These are phyloP conservation scores for Conomelus anceps DNA, from an alignment of 2,888 invertebrate species.

Conservation along the genomic window DNA sequence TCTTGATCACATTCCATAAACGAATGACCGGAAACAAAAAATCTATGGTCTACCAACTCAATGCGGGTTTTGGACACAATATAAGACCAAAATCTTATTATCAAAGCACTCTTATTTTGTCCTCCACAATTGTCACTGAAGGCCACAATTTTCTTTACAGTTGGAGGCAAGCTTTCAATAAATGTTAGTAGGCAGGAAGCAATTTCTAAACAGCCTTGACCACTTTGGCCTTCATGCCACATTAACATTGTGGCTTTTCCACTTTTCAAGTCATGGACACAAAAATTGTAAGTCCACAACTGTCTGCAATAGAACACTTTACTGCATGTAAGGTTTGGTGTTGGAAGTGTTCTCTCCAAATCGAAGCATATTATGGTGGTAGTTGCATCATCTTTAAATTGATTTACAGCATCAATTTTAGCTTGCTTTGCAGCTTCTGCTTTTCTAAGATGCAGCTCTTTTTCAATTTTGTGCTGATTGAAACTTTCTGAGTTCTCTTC, in stretches of 20 bases:
- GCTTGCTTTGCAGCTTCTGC: too few species aligned
- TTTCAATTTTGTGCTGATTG: too few species aligned
- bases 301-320: slow-evolving; percentile 30
- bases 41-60: too few species aligned
- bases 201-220: slow-evolving; percentile 30
- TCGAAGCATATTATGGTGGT: slow-evolving; percentile 30
- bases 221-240: slow-evolving; percentile 31
- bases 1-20: too few species aligned
- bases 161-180: slow-evolving; percentile 18
- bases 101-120: too few species aligned
- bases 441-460: too few species aligned
- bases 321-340: slow-evolving; percentile 25
- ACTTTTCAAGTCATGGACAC: slow-evolving; percentile 23
- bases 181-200: slow-evolving; percentile 29
- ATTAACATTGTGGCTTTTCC: slow-evolving; percentile 26
- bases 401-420: too few species aligned
- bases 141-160: too few species aligned
- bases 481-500: neutral
- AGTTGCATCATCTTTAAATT: slow-evolving; percentile 18
- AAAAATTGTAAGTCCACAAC: slow-evolving; percentile 32
- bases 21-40: too few species aligned
- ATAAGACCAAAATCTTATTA: too few species aligned
- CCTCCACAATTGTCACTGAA: too few species aligned
- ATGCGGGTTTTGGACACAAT: too few species aligned
- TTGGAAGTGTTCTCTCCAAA: slow-evolving; percentile 30